Base-by-base conservation (phyloP, 2,888 invertebrate species). In the Sthenelais limicola region DNA sequence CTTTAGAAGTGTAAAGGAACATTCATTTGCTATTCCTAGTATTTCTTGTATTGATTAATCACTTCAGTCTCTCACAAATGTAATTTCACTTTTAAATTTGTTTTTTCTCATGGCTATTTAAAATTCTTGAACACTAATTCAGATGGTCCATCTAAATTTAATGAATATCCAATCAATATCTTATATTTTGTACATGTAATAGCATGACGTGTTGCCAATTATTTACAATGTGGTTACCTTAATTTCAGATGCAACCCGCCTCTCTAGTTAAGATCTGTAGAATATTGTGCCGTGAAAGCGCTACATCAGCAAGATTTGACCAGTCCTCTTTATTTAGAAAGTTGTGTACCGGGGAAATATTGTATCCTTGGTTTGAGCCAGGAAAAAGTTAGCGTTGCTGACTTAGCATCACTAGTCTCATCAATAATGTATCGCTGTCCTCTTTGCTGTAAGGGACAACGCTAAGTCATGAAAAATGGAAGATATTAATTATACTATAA, bases 331-430 rank as follows among this genome's bases (percentile, higher is more conserved):
- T 76, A 33, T 49, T 49, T 35, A 38, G 48, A n/a, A 81, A 77
- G 35, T 71, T 83, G 4, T 49, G 79, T n/a, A 74, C 75, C n/a
- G 85, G 84, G 18, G 77, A 82, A 30, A 77, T 85, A 2, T 77
- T 85, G 26, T 85, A 83, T 71, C 85, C 85, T 4, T 85, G 85
- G 85, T 79, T 84, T 7, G 72, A 75, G 38, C 68, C 72, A n/a
- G n/a, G n/a, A n/a, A n/a, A n/a, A n/a, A n/a, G n/a, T n/a, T n/a
- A n/a, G n/a, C n/a, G n/a, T n/a, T n/a, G n/a, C n/a, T n/a, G n/a
- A n/a, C n/a, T n/a, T n/a, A n/a, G n/a, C n/a, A n/a, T n/a, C n/a
- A n/a, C n/a, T n/a, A n/a, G n/a, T n/a, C n/a, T n/a, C n/a, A n/a
- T n/a, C n/a, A n/a, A n/a, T n/a, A n/a, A n/a, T n/a, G n/a, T n/a